A percentile compares a stretch with the other conserved stretches of the same genome.
Conservation (phyloP, 2,113 vertebrate species). For the Bos javanicus region DNA sequence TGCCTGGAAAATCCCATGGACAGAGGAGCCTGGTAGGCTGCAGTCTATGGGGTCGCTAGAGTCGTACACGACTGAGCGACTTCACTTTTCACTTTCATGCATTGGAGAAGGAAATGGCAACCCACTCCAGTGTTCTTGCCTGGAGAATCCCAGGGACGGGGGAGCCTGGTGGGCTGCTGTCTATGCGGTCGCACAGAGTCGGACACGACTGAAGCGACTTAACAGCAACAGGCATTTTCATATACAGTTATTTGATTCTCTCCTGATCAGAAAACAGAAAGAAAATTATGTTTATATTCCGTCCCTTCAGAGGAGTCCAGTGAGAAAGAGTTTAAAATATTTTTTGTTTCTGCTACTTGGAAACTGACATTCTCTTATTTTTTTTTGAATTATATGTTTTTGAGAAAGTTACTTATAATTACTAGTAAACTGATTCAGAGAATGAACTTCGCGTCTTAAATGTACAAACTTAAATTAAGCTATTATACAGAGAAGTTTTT, state of each 20-base stretch:
- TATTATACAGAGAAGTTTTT: neutral
- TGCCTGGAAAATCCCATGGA: too few relatives aligned
- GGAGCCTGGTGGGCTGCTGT: too few relatives aligned
- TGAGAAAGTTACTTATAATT: neutral
- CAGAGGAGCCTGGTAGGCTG: too few relatives aligned
- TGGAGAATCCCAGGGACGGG: too few relatives aligned
- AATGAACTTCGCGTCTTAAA: neutral
- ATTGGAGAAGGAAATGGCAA: too few relatives aligned
- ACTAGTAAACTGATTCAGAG: neutral
- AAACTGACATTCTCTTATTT: neutral
- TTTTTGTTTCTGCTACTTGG: neutral
- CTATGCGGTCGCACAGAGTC: too few relatives aligned
- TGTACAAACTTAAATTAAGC: neutral
- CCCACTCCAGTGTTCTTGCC: too few relatives aligned
- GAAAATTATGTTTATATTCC: neutral
- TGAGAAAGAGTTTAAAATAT: neutral
- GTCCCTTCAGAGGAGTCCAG: neutral
- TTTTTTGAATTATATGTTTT: neutral
- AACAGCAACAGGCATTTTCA: neutral
- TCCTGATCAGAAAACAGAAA: conserved; percentile 1
- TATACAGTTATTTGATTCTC: neutral
- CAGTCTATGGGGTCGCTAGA: too few relatives aligned
- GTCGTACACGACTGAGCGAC: too few relatives aligned
- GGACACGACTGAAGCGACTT: too few relatives aligned
- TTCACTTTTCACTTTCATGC: too few relatives aligned